Evolutionary conservation across 2,113 vertebrate genomes (phyloP).

Genomic region (Orthonyx spaldingii): DNA sequence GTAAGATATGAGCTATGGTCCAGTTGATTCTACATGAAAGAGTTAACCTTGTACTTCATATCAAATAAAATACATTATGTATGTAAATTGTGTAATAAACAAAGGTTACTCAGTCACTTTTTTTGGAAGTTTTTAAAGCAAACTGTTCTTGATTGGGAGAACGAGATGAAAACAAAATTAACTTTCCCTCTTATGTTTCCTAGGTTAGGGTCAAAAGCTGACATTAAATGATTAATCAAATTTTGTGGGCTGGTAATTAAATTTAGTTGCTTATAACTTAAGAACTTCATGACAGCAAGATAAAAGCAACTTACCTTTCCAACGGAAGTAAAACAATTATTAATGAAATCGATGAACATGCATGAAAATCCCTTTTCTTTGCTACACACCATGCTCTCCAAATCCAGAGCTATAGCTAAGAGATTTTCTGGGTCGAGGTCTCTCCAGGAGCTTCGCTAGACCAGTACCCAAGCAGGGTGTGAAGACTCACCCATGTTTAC

Average conservation of each 20-base stretch:
- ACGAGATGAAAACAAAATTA: background rate
- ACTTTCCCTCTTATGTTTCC: background rate
- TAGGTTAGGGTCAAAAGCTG: background rate
- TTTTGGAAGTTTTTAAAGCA: background rate
- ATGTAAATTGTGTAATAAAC: background rate
- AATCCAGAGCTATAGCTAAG: background rate
- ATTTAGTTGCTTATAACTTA: background rate
- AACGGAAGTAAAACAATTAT: background rate
- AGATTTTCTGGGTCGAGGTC: background rate
- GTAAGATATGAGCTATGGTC: background rate
- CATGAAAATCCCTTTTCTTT: background rate
- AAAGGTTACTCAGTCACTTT: background rate
- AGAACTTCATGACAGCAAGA: background rate
- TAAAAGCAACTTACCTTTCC: background rate
- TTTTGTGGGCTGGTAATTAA: background rate
- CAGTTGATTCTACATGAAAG: background rate
- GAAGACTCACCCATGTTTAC: background rate
- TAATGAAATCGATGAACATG: background rate
- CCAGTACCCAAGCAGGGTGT: background rate
- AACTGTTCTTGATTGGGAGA: background rate
- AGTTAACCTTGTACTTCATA: background rate
- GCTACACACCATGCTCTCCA: background rate
- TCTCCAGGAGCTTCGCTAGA: background rate
- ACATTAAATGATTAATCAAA: background rate
- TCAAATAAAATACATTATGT: background rate